Percentiles rank a stretch among this genome's conserved stretches.
phyloP scores from a whole-genome alignment of 2,888 invertebrate genomes.

The Lamellibrachia columna region DNA sequence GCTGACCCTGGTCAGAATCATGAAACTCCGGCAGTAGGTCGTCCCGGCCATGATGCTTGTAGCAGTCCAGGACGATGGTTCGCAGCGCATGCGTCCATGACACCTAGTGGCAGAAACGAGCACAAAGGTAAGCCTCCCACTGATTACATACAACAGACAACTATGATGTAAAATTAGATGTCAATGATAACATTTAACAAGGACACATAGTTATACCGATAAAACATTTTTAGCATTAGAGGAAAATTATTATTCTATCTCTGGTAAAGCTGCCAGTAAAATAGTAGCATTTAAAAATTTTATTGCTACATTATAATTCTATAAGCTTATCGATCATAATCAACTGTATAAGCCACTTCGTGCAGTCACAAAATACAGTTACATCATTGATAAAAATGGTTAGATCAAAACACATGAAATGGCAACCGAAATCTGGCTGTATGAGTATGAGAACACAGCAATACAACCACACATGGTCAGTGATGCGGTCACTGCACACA shows the following conservation, averaged over 20 bases:
- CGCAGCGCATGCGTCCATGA: conserved; percentile 97
- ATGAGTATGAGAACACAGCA: neutral
- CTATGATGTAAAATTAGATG: too few relatives aligned
- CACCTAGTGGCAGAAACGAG: conserved; percentile 74
- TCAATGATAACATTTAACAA: too few relatives aligned
- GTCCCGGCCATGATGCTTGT: conserved; percentile 96
- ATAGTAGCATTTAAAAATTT: too few relatives aligned
- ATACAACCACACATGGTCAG: neutral
- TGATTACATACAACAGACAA: too few relatives aligned
- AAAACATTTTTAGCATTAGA: too few relatives aligned
- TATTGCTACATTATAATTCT: too few relatives aligned
- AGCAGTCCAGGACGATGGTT: conserved; percentile 96
- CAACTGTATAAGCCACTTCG: too few relatives aligned
- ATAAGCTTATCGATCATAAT: too few relatives aligned
- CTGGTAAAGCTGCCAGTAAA: too few relatives aligned
- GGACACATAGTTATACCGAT: too few relatives aligned
- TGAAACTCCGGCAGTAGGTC: conserved; percentile 93
- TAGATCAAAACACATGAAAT: conserved; percentile 7
- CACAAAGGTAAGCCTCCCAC: too few relatives aligned
- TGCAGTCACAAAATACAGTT: neutral
- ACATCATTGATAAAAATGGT: neutral
- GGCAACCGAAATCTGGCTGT: neutral
- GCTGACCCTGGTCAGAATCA: conserved; percentile 67
- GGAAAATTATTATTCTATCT: too few relatives aligned
- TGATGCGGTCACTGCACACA: neutral